Percentiles rank a stretch among this genome's conserved stretches.
Conservation (phyloP, 1,140 invertebrate genomes). For the Lucilia sericata region DNA sequence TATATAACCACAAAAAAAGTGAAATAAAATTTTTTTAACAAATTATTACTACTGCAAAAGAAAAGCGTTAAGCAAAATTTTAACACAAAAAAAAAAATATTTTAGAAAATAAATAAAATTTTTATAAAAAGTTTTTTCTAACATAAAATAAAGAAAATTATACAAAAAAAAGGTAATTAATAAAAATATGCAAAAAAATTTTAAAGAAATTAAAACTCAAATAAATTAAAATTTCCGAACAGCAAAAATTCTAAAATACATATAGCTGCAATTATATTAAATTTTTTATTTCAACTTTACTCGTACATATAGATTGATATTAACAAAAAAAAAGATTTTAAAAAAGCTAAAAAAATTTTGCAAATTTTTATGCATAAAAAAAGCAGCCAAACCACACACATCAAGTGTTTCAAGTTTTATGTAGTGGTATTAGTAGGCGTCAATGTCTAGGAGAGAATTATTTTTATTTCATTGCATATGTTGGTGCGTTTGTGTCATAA, state of each 20-base stretch:
- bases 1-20: background rate
- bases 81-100: background rate
- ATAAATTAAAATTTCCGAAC: no score
- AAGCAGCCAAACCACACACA: constrained; percentile 33
- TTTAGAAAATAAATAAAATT: constrained; percentile 32
- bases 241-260: no score
- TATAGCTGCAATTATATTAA: background rate
- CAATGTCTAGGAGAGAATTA: constrained; percentile 6
- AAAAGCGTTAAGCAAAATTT: background rate
- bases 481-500: background rate
- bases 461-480: background rate
- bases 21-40: background rate
- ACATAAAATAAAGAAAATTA: background rate
- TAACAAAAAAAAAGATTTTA: background rate
- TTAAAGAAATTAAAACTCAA: background rate
- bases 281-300: background rate
- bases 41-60: background rate
- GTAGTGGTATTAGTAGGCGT: constrained; percentile 35
- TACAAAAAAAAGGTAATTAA: constrained; percentile 7
- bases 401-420: constrained; percentile 35
- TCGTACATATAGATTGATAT: background rate
- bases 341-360: constrained; percentile 16
- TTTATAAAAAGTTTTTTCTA: constrained; percentile 25
- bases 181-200: background rate
- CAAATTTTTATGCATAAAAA: constrained; percentile 44